These are phyloP conservation scores for Sarcoramphus papa DNA, from an alignment of 2,797 vertebrate genomes.

Conservation along the genomic window DNA sequence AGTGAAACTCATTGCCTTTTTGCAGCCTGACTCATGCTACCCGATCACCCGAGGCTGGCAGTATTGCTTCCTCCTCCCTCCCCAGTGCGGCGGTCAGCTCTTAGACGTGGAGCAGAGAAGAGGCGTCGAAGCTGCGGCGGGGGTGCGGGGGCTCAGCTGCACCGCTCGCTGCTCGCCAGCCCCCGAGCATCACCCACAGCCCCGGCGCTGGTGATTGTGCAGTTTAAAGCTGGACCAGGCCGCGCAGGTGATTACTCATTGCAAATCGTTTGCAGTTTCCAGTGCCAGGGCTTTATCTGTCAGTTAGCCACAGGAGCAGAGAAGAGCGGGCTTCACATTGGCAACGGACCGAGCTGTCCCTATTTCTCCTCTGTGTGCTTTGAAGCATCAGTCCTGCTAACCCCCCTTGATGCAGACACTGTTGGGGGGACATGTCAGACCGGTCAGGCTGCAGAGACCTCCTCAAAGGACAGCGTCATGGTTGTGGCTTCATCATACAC, in stretches of 20 bases:
- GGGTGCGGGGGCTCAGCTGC: background rate
- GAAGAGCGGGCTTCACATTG: accelerated
- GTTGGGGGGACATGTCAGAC: background rate
- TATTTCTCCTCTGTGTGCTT: background rate
- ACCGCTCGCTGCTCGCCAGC: background rate
- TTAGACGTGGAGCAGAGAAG: background rate
- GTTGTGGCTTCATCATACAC: accelerated
- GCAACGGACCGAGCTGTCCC: background rate
- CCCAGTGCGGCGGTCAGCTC: accelerated
- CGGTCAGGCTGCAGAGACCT: background rate
- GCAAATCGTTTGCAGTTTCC: background rate
- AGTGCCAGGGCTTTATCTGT: background rate
- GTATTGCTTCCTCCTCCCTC: background rate
- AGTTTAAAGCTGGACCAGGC: background rate
- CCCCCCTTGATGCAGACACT: accelerated
- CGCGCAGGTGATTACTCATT: background rate
- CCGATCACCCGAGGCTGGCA: background rate
- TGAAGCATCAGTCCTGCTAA: background rate
- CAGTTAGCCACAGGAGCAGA: background rate
- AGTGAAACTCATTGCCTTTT: background rate
- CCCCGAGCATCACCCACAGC: background rate
- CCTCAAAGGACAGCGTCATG: background rate
- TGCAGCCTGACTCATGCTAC: background rate
- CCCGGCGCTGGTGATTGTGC: background rate
- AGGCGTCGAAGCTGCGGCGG: accelerated